A percentile compares a stretch with the other conserved stretches of the same genome.
These are phyloP conservation scores for Rhabdomys pumilio DNA, from an alignment of 2,797 vertebrate genomes.

Conservation along the genomic window DNA sequence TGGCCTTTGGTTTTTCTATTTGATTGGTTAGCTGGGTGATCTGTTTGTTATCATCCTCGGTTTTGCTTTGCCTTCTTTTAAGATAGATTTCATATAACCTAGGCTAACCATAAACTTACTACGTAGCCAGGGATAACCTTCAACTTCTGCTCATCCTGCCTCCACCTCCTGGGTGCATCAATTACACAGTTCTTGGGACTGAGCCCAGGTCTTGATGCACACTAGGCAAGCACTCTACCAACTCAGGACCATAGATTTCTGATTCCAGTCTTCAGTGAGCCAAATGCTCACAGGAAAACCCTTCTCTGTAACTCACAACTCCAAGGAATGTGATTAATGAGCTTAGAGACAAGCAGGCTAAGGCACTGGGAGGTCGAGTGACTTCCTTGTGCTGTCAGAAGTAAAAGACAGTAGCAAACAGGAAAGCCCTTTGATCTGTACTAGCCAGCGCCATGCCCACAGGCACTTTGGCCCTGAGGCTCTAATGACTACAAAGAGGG, in stretches of 20 bases:
- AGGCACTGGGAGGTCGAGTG: neutral
- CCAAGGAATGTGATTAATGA: neutral
- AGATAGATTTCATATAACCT: neutral
- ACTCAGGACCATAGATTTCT: neutral
- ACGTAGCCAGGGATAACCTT: neutral
- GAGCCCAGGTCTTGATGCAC: neutral
- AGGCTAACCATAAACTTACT: neutral
- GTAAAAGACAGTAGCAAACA: neutral
- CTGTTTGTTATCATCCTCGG: neutral
- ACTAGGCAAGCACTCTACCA: neutral
- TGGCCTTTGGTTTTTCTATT: neutral
- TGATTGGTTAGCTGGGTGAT: neutral
- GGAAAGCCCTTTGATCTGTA: neutral
- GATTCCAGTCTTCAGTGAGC: neutral
- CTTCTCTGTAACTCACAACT: neutral
- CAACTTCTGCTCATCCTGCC: neutral
- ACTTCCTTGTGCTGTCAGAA: neutral
- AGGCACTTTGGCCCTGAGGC: neutral
- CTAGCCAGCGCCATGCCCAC: neutral
- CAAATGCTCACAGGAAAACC: neutral
- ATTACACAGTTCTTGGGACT: neutral
- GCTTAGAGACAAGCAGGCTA: neutral
- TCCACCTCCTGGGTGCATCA: neutral
- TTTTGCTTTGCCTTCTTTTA: neutral
- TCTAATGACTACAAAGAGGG: neutral